phyloP scores from a whole-genome alignment of 2,113 vertebrate genomes.

The Steatornis caripensis region DNA sequence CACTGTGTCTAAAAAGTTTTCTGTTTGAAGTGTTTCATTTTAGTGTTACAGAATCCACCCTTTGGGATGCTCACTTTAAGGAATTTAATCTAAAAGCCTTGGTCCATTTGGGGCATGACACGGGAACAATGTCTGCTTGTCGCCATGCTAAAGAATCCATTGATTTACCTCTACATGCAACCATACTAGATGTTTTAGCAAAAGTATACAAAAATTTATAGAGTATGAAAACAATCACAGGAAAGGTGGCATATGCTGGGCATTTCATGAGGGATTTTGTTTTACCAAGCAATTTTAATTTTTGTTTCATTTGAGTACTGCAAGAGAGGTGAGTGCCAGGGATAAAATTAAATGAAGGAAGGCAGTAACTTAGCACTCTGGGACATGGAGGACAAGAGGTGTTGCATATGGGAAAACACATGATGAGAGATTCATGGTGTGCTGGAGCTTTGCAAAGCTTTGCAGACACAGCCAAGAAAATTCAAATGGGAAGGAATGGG shows the following conservation, averaged over 20 bases:
- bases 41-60: not conserved
- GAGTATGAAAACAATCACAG: not conserved
- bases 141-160: not conserved
- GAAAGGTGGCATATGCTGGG: constrained; percentile 12
- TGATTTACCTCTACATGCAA: not conserved
- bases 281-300: not conserved
- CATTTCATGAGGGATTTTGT: not conserved
- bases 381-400: constrained; percentile 32
- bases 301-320: not conserved
- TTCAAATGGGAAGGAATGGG: not conserved
- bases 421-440: constrained; percentile 2
- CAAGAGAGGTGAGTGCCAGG: not conserved
- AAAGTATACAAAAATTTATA: not conserved
- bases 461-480: constrained; percentile 11
- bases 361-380: not conserved
- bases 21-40: not conserved
- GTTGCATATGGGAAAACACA: constrained; percentile 19
- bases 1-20: not conserved
- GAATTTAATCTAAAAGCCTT: not conserved
- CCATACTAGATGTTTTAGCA: not conserved
- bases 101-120: not conserved
- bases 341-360: constrained; percentile 28
- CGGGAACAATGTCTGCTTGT: not conserved
- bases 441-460: not conserved
- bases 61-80: not conserved